Evolutionary conservation across 2,113 vertebrate genomes (phyloP).

Genomic region (Mobula hypostoma): DNA sequence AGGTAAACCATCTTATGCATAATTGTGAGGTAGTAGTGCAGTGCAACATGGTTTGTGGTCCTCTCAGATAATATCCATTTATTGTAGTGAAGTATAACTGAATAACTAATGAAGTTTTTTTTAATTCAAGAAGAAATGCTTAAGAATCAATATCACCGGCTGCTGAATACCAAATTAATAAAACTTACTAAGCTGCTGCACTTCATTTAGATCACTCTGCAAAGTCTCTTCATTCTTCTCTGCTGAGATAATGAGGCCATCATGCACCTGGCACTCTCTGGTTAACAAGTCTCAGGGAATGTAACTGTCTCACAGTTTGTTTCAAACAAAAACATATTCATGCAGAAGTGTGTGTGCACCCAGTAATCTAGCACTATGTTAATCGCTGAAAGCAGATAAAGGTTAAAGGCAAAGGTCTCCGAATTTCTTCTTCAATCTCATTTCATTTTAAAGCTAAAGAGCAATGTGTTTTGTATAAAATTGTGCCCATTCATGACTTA

Average conservation of each 20-base stretch:
- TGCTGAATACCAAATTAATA: not conserved
- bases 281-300: not conserved
- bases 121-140: not conserved
- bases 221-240: not conserved
- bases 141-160: not conserved
- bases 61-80: not conserved
- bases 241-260: not conserved
- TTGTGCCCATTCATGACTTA: constrained; percentile 33
- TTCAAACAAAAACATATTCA: not conserved
- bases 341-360: not conserved
- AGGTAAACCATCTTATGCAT: not conserved
- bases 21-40: not conserved
- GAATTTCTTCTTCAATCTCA: not conserved
- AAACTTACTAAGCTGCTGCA: not conserved
- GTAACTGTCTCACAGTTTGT: not conserved
- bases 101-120: not conserved
- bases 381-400: not conserved
- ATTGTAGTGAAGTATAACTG: not conserved
- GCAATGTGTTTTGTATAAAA: no score
- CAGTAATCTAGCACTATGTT: not conserved
- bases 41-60: not conserved
- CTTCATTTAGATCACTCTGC: not conserved
- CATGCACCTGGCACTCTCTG: no score
- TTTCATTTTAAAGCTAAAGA: constrained; percentile 21
- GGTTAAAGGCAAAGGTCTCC: no score